Conservation (phyloP, 2,888 invertebrate genomes). For the Platycnemis pennipes region DNA sequence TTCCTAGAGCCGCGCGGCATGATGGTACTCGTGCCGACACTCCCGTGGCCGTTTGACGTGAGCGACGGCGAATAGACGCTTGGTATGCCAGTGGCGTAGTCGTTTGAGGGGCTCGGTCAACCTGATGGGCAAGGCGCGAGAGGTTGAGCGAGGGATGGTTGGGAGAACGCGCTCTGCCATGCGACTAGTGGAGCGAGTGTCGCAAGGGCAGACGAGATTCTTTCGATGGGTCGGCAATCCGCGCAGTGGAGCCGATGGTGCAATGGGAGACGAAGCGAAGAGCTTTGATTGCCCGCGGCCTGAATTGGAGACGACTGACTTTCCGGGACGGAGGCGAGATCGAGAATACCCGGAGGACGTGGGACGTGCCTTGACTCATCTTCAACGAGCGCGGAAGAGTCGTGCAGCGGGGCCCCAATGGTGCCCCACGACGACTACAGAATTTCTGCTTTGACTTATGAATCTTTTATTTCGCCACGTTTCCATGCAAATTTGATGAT, state of each 20-base stretch:
- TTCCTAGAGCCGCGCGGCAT: neutral
- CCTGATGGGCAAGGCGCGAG: neutral
- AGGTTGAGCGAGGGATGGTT: neutral
- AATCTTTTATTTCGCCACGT: too few relatives aligned
- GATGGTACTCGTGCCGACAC: neutral
- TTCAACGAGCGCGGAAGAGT: neutral
- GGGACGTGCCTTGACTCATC: neutral
- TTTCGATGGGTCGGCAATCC: neutral
- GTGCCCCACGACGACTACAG: too few relatives aligned
- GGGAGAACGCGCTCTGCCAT: neutral
- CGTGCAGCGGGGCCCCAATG: too few relatives aligned
- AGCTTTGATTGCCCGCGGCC: neutral
- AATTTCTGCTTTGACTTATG: too few relatives aligned
- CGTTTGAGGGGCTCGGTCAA: neutral
- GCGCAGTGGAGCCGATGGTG: neutral
- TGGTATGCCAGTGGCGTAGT: neutral
- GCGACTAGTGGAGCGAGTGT: neutral
- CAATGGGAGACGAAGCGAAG: neutral
- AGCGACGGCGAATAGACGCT: neutral
- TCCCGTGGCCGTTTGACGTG: neutral
- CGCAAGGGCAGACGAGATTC: slow-evolving; percentile 10
- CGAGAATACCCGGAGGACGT: neutral
- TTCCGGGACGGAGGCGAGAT: neutral
- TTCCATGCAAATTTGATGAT: too few relatives aligned
- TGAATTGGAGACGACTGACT: neutral